Evolutionary conservation across 2,888 invertebrate species (phyloP).

Genomic region (Nomada fucata): DNA sequence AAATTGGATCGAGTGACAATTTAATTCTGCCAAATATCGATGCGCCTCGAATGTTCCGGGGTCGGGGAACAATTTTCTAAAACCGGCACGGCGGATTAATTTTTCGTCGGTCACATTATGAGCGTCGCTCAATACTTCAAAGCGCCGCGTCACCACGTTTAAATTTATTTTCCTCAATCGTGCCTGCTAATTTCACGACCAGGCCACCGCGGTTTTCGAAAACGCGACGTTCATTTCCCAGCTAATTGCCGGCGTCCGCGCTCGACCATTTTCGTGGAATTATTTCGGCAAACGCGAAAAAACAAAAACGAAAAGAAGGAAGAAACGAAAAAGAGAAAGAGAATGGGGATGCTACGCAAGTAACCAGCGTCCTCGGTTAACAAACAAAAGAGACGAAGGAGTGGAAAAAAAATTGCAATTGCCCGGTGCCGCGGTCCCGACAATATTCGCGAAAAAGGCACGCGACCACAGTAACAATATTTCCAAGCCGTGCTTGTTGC

Average conservation of each 20-base stretch:
- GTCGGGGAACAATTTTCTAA: neutral
- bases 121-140: neutral
- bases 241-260: slow-evolving; percentile 1
- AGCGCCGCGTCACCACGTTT: neutral
- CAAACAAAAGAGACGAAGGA: neutral
- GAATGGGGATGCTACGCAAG: no score
- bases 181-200: neutral
- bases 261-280: neutral
- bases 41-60: neutral
- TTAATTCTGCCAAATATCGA: neutral
- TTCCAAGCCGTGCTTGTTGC: neutral
- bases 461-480: neutral
- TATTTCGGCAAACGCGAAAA: neutral
- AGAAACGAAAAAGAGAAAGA: no score
- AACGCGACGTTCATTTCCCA: slow-evolving; percentile 10
- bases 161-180: slow-evolving; percentile 6
- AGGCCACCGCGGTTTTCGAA: neutral
- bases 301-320: neutral
- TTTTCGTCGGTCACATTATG: neutral
- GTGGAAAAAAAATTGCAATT: neutral
- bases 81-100: neutral
- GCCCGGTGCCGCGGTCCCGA: neutral
- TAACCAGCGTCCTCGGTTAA: neutral
- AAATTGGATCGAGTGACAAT: neutral
- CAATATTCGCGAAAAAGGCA: slow-evolving; percentile 16